These are phyloP conservation scores for Orthonyx spaldingii DNA, from an alignment of 2,113 vertebrate species.

Conservation along the genomic window DNA sequence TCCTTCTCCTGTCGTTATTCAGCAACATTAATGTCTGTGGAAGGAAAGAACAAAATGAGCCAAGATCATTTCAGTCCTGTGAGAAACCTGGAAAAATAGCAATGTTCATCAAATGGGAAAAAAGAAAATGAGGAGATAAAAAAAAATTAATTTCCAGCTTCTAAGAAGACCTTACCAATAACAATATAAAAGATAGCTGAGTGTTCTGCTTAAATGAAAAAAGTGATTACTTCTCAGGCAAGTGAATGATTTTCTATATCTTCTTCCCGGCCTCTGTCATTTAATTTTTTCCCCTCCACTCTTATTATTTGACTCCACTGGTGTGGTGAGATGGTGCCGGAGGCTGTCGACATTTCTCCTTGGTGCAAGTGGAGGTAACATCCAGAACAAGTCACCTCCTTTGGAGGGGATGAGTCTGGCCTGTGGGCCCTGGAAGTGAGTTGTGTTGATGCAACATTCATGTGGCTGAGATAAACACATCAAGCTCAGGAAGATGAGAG, in stretches of 20 bases:
- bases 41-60: constrained; percentile 8
- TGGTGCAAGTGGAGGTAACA: neutral
- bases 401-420: neutral
- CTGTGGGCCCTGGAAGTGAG: neutral
- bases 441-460: neutral
- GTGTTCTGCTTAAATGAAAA: constrained; percentile 39
- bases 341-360: neutral
- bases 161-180: constrained; percentile 18
- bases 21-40: neutral
- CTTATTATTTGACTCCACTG: neutral
- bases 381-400: neutral
- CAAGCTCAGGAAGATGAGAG: neutral
- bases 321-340: neutral
- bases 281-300: neutral
- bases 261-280: neutral
- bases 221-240: neutral
- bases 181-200: neutral
- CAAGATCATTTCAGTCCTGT: constrained; percentile 30
- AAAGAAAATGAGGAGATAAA: constrained; percentile 21
- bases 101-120: neutral
- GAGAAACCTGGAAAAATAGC: neutral
- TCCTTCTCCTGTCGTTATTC: neutral
- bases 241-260: constrained; percentile 14
- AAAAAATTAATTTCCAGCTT: constrained; percentile 34
- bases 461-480: neutral